Percentiles rank a stretch among this genome's conserved stretches.
These are phyloP conservation scores for Chymomyza caudatula DNA, from an alignment of 2,888 invertebrate species.

Conservation along the genomic window DNA sequence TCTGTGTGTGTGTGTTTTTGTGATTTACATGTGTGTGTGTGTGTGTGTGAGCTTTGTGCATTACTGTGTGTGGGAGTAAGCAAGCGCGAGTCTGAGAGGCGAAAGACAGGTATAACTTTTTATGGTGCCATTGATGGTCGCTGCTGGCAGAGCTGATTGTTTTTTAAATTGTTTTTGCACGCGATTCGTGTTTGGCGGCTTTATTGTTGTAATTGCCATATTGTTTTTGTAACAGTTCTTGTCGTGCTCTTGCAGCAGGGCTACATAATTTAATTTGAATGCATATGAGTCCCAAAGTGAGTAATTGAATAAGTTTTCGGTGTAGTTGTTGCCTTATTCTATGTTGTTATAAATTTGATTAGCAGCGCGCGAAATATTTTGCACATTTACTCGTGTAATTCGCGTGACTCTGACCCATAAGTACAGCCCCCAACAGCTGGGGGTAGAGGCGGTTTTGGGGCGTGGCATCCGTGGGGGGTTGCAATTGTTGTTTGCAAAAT, in stretches of 20 bases:
- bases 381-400: slow-evolving; percentile 34
- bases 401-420: neutral
- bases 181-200: slow-evolving; percentile 67
- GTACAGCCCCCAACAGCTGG: neutral
- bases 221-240: slow-evolving; percentile 19
- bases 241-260: slow-evolving; percentile 39
- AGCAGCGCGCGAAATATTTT: slow-evolving; percentile 52
- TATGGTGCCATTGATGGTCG: slow-evolving; percentile 45
- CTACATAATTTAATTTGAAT: slow-evolving; percentile 71
- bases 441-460: slow-evolving; percentile 22
- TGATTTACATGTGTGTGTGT: slow-evolving; percentile 25
- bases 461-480: slow-evolving; percentile 10
- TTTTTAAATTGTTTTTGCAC: slow-evolving; percentile 74
- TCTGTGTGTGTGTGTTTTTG: neutral
- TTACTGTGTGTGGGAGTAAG: neutral
- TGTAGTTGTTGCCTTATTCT: slow-evolving; percentile 6
- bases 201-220: slow-evolving; percentile 60
- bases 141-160: slow-evolving; percentile 53
- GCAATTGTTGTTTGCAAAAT: slow-evolving; percentile 16
- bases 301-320: slow-evolving; percentile 75
- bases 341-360: slow-evolving; percentile 70
- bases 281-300: slow-evolving; percentile 62
- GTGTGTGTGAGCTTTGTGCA: slow-evolving; percentile 30
- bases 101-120: slow-evolving; percentile 27
- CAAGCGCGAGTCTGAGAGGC: neutral